A percentile compares a stretch with the other conserved stretches of the same genome.
Conservation (phyloP, 2,888 invertebrate species). For the Acleris cristana region DNA sequence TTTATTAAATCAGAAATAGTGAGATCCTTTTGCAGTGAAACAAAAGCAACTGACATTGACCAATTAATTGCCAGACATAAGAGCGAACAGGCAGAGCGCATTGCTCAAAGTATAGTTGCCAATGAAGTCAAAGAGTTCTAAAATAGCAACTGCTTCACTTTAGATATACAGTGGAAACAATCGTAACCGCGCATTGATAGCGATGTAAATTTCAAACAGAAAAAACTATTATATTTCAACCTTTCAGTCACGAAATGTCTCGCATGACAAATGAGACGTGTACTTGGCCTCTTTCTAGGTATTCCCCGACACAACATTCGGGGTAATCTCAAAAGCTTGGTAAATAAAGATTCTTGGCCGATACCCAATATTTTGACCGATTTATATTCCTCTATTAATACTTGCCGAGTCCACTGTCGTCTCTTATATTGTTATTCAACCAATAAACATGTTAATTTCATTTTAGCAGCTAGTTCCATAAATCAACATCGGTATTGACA, state of each 20-base stretch:
- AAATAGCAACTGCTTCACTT: no score
- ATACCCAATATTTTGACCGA: constrained; percentile 27
- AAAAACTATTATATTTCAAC: neutral
- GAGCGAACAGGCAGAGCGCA: no score
- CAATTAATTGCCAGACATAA: no score
- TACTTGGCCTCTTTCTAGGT: constrained; percentile 21
- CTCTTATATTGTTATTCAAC: neutral
- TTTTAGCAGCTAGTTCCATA: neutral
- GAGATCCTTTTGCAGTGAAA: no score
- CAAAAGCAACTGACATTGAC: no score
- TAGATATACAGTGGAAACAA: no score
- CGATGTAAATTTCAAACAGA: no score
- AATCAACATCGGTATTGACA: neutral
- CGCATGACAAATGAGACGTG: constrained; percentile 2
- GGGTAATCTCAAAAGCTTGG: neutral
- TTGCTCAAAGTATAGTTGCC: no score
- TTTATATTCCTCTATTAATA: constrained; percentile 20
- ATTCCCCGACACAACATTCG: constrained; percentile 9
- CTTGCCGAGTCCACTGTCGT: neutral
- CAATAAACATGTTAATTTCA: neutral
- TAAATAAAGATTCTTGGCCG: constrained; percentile 12
- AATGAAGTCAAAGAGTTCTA: no score
- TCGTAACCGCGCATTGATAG: no score
- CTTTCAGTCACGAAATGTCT: neutral
- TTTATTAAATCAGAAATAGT: no score